Conservation (phyloP, 2,113 vertebrate species). For the Centropus unirufus region DNA sequence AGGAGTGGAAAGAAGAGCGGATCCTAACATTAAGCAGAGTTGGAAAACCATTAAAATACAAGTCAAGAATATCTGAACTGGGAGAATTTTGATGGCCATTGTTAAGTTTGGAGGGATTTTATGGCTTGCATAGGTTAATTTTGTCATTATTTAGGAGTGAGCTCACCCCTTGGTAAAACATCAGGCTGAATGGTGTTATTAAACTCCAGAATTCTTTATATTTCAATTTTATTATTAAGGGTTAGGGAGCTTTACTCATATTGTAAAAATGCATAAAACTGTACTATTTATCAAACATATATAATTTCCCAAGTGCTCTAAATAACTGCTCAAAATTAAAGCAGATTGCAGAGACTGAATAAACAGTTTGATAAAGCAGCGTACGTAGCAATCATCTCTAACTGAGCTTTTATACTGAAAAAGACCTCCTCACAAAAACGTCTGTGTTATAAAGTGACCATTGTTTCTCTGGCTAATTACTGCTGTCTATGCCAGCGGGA, state of each 20-base stretch:
- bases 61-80: neutral
- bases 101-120: neutral
- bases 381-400: neutral
- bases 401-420: neutral
- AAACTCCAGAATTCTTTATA: neutral
- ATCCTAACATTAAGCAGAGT: slow-evolving; percentile 18
- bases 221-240: neutral
- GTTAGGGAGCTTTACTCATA: neutral
- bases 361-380: neutral
- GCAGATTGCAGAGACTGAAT: neutral
- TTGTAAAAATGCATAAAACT: neutral
- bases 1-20: neutral
- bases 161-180: neutral
- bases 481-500: slow-evolving; percentile 7
- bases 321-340: slow-evolving; percentile 18
- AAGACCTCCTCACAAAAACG: neutral
- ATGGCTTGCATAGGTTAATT: slow-evolving; percentile 4
- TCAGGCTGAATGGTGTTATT: neutral
- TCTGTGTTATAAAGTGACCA: slow-evolving; percentile 20
- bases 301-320: neutral
- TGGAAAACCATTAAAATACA: slow-evolving; percentile 26
- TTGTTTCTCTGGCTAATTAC: slow-evolving; percentile 63
- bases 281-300: neutral
- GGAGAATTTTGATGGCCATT: slow-evolving; percentile 29
- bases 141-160: neutral